Base-by-base conservation (phyloP, 2,888 invertebrate genomes). In the Drosophila peninsularis region DNA sequence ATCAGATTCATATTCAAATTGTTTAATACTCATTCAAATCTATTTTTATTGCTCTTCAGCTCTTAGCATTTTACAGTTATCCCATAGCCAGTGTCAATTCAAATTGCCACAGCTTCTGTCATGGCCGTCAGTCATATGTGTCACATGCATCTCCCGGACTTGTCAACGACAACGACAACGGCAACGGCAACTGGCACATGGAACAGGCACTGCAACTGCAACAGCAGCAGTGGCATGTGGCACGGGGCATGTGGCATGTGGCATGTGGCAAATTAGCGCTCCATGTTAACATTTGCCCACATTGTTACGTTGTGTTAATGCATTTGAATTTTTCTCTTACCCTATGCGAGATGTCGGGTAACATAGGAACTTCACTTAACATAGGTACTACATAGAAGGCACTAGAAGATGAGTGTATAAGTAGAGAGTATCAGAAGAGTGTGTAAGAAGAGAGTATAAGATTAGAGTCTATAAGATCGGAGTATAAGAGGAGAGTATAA, bases 251-350 rank as follows among this genome's bases (percentile, higher is more conserved):
- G 44, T 11, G 19, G 41, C 19, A 41, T 19, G 19, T 30, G 70
- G 71, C 75, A 75, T 77, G 75, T 73, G 63, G 81, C 61, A 82
- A 86, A 82, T 82, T 82, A 82, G 82, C 86, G 86, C 77, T 79
- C 63, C 81, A 83, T 86, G 81, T 76, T 81, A 86, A 86, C 82
- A 71, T 82, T 80, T 80, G 79, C 79, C 70, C 86, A 86, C 83
- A 83, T 86, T 86, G 86, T 83, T 76, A 66, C 61, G 83, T 63
- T 82, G 82, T 83, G 86, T 82, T 81, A 86, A 83, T 82, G 78
- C 76, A 86, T 82, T 82, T 86, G 73, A 79, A 74, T 84, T 73
- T 75, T 67, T 64, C 62, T 57, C 62, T 57, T 63, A 36, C 50
- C 53, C 62, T 52, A 42, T 37, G 21, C 14, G 37, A 19, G 30